phyloP scores from a whole-genome alignment of 2,797 vertebrate species.

The Coranthus polyacanthus region DNA sequence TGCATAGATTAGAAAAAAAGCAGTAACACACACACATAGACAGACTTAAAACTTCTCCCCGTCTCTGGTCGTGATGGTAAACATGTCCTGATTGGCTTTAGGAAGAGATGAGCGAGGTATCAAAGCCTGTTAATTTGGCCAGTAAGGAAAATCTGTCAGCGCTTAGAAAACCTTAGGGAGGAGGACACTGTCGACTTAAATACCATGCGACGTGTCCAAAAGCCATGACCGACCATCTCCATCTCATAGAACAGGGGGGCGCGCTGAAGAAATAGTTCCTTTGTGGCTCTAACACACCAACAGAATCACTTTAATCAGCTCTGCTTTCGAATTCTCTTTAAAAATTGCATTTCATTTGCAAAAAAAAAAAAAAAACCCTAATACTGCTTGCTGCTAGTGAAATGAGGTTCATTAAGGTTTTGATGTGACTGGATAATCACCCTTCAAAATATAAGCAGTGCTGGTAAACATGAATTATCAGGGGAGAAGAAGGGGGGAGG shows the following conservation, averaged over 20 bases:
- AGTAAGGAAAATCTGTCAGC: slow-evolving; percentile 67
- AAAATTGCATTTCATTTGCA: slow-evolving; percentile 64
- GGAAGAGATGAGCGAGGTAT: slow-evolving; percentile 73
- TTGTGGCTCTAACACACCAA: slow-evolving; percentile 28
- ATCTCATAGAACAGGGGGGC: neutral
- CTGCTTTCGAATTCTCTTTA: slow-evolving; percentile 50
- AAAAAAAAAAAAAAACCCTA: slow-evolving; percentile 40
- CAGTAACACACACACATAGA: neutral
- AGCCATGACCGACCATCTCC: slow-evolving; percentile 57
- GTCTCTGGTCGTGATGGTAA: slow-evolving; percentile 57
- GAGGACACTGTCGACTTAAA: slow-evolving; percentile 74
- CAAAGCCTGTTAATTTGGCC: slow-evolving; percentile 80
- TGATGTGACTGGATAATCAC: slow-evolving; percentile 71
- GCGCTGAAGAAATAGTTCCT: slow-evolving; percentile 23
- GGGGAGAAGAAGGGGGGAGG: neutral
- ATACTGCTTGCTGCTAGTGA: slow-evolving; percentile 43
- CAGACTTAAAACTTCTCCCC: slow-evolving; percentile 43
- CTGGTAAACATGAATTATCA: slow-evolving; percentile 67
- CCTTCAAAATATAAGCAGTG: slow-evolving; percentile 61
- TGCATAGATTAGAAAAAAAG: slow-evolving; percentile 57
- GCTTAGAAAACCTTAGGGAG: slow-evolving; percentile 54
- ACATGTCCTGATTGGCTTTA: slow-evolving; percentile 74
- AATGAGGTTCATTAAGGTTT: slow-evolving; percentile 63
- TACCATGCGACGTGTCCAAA: slow-evolving; percentile 50
- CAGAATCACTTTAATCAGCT: slow-evolving; percentile 70